Conservation (phyloP, 2,113 vertebrate species). For the Colaptes auratus region DNA sequence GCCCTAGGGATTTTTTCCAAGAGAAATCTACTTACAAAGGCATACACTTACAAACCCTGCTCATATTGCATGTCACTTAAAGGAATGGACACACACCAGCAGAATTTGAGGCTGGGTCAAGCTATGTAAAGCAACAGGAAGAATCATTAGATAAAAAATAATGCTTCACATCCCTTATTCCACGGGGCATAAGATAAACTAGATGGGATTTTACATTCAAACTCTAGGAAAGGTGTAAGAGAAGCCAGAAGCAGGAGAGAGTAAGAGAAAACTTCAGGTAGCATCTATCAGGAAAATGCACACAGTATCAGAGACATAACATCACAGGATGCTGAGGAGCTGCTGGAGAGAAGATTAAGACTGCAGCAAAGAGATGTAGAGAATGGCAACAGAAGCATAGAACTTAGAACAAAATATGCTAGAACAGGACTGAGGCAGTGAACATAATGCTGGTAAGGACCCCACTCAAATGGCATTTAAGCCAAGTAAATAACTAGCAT, state of each 20-base stretch:
- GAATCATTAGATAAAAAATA: background rate
- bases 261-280: background rate
- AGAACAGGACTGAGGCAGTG: background rate
- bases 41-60: background rate
- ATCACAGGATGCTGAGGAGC: background rate
- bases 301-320: background rate
- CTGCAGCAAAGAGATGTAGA: background rate
- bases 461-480: background rate
- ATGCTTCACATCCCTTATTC: background rate
- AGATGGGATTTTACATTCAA: background rate
- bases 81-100: background rate
- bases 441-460: background rate
- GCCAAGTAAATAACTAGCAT: background rate
- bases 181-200: background rate
- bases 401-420: background rate
- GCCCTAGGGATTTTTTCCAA: background rate
- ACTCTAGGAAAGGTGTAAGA: background rate
- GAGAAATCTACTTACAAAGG: background rate
- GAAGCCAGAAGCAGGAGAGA: background rate
- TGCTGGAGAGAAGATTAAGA: background rate
- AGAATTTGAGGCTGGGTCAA: background rate
- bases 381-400: fast-evolving
- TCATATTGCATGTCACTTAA: background rate
- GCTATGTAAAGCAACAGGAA: background rate
- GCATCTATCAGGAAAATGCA: background rate